Percentiles rank a stretch among this genome's conserved stretches.
These are phyloP conservation scores for Elymnias hypermnestra DNA, from an alignment of 1,140 invertebrate genomes.

Conservation along the genomic window DNA sequence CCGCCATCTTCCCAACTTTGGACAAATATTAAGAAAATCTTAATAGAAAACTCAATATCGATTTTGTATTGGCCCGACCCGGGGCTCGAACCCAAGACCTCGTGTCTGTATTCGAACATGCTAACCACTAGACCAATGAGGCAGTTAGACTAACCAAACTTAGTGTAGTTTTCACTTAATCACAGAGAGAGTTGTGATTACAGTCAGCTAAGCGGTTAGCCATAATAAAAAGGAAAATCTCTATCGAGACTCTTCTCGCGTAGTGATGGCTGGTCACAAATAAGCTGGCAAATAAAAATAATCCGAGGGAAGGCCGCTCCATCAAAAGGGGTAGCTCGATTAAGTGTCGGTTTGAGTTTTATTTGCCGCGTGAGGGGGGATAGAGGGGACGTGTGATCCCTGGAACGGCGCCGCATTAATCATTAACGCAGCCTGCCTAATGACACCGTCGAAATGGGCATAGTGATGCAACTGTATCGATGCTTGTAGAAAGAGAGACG, in stretches of 20 bases:
- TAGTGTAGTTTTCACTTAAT: no score
- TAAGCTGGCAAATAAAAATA: constrained; percentile 54
- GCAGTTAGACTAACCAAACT: no score
- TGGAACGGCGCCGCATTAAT: constrained; percentile 66
- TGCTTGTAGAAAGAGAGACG: constrained; percentile 16
- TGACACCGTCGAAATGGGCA: constrained; percentile 69
- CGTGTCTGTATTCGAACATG: no score
- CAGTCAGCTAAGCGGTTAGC: no score
- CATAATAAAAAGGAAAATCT: no score
- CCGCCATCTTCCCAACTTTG: no score
- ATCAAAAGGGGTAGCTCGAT: constrained; percentile 72
- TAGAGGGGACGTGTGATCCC: constrained; percentile 43
- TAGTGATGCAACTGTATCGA: constrained; percentile 47
- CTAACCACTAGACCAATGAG: no score
- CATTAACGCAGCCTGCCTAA: constrained; percentile 73
- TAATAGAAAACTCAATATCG: no score
- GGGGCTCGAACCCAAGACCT: no score
- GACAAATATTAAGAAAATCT: no score
- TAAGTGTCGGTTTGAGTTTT: constrained; percentile 69
- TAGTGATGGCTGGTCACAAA: constrained; percentile 33
- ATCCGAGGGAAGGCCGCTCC: constrained; percentile 51
- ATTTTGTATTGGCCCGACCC: no score
- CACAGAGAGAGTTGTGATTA: no score
- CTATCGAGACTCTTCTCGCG: background rate
- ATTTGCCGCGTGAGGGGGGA: constrained; percentile 39